A percentile compares a stretch with the other conserved stretches of the same genome.
These are phyloP conservation scores for Anas bahamensis DNA, from an alignment of 2,797 vertebrate genomes.

Conservation along the genomic window DNA sequence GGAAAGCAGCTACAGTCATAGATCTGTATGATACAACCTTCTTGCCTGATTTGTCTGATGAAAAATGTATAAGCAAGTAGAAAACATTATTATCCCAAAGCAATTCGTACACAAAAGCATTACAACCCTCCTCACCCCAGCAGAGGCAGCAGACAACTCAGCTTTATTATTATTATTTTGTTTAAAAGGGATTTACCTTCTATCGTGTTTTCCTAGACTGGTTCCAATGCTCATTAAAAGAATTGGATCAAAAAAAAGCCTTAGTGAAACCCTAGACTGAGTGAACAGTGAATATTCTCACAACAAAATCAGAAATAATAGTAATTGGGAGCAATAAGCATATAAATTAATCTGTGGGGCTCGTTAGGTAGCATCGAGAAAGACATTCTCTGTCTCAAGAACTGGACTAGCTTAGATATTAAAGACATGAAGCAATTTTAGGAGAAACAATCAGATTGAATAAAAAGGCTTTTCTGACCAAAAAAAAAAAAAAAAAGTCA, in stretches of 20 bases:
- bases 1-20: not conserved
- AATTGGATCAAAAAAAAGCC: not conserved
- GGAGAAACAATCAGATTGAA: conserved; percentile 11
- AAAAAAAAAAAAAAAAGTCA: not conserved
- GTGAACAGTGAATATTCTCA: not conserved
- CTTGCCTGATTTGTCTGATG: conserved; percentile 41
- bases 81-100: conserved; percentile 54
- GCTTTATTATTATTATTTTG: not conserved
- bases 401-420: not conserved
- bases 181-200: conserved; percentile 51
- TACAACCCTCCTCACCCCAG: not conserved
- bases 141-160: not conserved
- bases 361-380: not conserved
- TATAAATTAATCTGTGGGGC: not conserved
- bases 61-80: conserved; percentile 62
- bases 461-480: not conserved
- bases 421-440: not conserved
- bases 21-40: conserved; percentile 16
- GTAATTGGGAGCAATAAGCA: conserved; percentile 22
- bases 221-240: conserved; percentile 40
- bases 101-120: not conserved
- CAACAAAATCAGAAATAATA: not conserved
- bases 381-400: conserved; percentile 11
- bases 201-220: not conserved
- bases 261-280: not conserved